phyloP scores from a whole-genome alignment of 2,797 vertebrate species.

The Dryobates pubescens region DNA sequence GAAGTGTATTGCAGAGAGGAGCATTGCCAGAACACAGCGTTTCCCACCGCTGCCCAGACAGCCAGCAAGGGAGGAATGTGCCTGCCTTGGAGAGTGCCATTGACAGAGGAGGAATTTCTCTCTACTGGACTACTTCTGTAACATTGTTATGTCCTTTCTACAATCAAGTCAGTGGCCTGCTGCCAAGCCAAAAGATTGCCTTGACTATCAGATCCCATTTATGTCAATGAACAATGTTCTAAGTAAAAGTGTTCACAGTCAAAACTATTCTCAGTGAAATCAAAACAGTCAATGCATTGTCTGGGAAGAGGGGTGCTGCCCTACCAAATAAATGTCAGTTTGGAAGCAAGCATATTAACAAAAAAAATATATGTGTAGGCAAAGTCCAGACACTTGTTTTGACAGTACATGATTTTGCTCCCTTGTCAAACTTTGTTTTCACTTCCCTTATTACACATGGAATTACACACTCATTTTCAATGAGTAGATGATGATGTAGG shows the following conservation, averaged over 20 bases:
- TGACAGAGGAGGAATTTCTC: not conserved
- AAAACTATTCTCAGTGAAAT: slow-evolving; percentile 42
- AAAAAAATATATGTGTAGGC: slow-evolving; percentile 15
- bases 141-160: not conserved
- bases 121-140: not conserved
- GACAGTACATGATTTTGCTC: not conserved
- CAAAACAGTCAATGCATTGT: slow-evolving; percentile 42
- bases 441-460: not conserved
- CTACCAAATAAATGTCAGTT: slow-evolving; percentile 40
- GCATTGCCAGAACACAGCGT: fast-evolving
- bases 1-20: not conserved
- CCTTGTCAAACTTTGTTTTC: slow-evolving; percentile 27
- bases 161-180: not conserved
- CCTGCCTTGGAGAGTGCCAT: fast-evolving
- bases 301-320: slow-evolving; percentile 12
- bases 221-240: not conserved
- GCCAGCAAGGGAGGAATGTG: fast-evolving
- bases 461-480: not conserved
- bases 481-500: not conserved
- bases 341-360: slow-evolving; percentile 35
- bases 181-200: not conserved
- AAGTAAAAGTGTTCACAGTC: slow-evolving; percentile 4
- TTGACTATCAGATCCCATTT: slow-evolving; percentile 41
- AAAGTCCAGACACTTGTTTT: slow-evolving; percentile 46
- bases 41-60: fast-evolving